Evolutionary conservation across 2,113 vertebrate species (phyloP).

Genomic region (Rhynchopsitta pachyrhyncha): DNA sequence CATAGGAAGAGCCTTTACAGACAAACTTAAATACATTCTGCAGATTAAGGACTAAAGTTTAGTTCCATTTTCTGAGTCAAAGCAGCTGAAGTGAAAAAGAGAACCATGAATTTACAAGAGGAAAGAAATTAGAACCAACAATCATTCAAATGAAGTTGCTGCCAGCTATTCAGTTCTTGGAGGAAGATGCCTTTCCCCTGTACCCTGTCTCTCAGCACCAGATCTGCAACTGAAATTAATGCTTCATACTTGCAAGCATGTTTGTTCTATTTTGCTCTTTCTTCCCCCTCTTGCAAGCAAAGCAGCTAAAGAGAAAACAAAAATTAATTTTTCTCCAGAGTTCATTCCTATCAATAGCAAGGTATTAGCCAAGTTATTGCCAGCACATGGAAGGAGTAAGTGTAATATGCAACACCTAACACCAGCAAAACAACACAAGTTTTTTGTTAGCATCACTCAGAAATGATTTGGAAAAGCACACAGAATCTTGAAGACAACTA

Average conservation of each 20-base stretch:
- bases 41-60: not conserved
- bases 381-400: not conserved
- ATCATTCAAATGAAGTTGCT: not conserved
- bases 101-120: not conserved
- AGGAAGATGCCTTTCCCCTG: not conserved
- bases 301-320: not conserved
- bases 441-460: not conserved
- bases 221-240: not conserved
- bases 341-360: not conserved
- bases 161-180: not conserved
- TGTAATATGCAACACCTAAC: not conserved
- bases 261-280: not conserved
- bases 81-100: not conserved
- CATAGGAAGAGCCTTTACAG: not conserved
- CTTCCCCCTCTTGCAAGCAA: accelerated
- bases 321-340: not conserved
- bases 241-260: not conserved
- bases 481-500: not conserved
- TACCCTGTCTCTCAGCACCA: not conserved
- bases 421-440: not conserved
- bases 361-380: not conserved
- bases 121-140: not conserved
- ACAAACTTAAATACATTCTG: not conserved
- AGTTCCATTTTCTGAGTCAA: not conserved
- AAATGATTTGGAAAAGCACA: not conserved